Evolutionary conservation across 2,797 vertebrate species (phyloP).

Genomic region (Nannoperca obscura): DNA sequence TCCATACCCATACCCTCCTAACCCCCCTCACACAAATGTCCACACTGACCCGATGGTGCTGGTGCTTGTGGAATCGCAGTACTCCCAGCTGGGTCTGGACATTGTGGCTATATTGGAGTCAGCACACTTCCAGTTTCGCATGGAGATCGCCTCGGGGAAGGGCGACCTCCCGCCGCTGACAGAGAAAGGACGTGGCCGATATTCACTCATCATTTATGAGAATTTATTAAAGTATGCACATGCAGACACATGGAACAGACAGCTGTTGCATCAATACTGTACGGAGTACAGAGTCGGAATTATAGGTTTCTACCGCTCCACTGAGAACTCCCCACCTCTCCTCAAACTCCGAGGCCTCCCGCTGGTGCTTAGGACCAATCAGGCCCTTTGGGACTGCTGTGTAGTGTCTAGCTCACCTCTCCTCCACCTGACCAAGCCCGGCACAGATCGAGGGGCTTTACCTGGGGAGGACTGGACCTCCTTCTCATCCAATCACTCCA

Average conservation of each 20-base stretch:
- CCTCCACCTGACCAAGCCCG: conserved; percentile 91
- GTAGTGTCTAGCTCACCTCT: conserved; percentile 92
- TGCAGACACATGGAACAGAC: conserved; percentile 95
- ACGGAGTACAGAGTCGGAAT: conserved; percentile 96
- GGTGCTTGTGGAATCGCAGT: conserved; percentile 96
- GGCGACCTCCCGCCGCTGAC: conserved; percentile 95
- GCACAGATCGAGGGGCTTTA: conserved; percentile 90
- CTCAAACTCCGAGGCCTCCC: conserved; percentile 91
- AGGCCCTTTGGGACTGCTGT: conserved; percentile 92
- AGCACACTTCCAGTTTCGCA: conserved; percentile 92
- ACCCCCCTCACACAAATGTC: conserved; percentile 87
- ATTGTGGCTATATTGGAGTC: conserved; percentile 95
- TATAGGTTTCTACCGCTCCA: conserved; percentile 96
- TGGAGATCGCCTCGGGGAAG: conserved; percentile 95
- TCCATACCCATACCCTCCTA: conserved; percentile 90
- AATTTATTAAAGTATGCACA: conserved; percentile 95
- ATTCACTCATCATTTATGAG: conserved; percentile 94
- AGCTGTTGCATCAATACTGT: conserved; percentile 97
- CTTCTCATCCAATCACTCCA: conserved; percentile 96
- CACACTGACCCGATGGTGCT: conserved; percentile 91
- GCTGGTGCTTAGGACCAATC: conserved; percentile 90
- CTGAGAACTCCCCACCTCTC: conserved; percentile 91
- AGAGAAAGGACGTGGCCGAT: conserved; percentile 92
- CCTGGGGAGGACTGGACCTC: conserved; percentile 96
- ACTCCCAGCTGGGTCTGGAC: conserved; percentile 96